Evolutionary conservation across 2,113 vertebrate genomes (phyloP).

Genomic region (Rhombomys opimus): DNA sequence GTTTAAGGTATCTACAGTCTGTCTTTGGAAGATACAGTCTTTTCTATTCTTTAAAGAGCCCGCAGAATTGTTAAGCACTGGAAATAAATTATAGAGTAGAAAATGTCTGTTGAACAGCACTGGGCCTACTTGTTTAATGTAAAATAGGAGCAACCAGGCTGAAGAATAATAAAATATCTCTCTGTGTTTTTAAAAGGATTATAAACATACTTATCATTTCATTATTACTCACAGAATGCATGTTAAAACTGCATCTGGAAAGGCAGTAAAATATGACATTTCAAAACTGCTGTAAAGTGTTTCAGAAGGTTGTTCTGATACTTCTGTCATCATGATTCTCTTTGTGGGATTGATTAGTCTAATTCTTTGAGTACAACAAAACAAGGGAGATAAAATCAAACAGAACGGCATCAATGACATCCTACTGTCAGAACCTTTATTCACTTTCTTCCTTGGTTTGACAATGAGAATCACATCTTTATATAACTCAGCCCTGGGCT

Average conservation of each 20-base stretch:
- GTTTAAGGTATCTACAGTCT: neutral
- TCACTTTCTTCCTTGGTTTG: neutral
- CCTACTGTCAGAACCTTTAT: neutral
- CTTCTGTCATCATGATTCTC: conserved; percentile 12
- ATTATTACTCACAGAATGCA: neutral
- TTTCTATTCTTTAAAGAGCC: neutral
- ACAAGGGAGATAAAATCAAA: conserved; percentile 23
- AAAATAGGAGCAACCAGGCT: neutral
- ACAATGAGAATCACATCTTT: neutral
- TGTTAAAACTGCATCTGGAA: neutral
- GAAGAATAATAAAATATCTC: neutral
- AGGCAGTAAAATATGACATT: conserved; percentile 41
- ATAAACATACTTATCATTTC: conserved; percentile 5
- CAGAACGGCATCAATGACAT: neutral
- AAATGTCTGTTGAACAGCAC: neutral
- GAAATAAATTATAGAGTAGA: neutral
- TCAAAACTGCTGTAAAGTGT: conserved; percentile 20
- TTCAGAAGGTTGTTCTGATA: conserved; percentile 37
- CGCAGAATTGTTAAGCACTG: neutral
- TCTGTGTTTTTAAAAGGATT: conserved; percentile 19
- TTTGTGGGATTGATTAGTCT: neutral
- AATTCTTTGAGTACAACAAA: conserved; percentile 32
- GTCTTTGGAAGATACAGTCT: neutral
- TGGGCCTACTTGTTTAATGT: neutral
- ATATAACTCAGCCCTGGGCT: neutral